Evolutionary conservation across 1,140 invertebrate genomes (phyloP).

Genomic region (Lepidurus arcticus): DNA sequence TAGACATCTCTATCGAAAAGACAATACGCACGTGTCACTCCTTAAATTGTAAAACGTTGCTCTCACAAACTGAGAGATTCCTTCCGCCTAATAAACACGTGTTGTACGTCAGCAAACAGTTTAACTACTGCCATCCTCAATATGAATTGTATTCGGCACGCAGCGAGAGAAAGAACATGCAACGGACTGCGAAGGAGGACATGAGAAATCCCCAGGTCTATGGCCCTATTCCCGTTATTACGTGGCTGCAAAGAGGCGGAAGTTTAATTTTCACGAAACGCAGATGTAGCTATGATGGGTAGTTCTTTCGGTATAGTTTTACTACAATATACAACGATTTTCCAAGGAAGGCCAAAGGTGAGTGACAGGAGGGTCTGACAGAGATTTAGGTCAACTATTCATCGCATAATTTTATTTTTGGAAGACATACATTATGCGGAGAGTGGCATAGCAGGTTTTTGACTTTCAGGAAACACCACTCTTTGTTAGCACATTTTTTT

Average conservation of each 20-base stretch:
- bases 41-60: background rate
- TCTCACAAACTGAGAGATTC: background rate
- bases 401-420: background rate
- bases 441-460: background rate
- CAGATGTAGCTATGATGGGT: background rate
- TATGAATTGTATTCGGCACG: background rate
- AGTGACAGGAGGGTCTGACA: background rate
- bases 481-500: too few relatives aligned
- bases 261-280: background rate
- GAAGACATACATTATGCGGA: background rate
- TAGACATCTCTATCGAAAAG: background rate
- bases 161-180: background rate
- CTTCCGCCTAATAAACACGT: background rate
- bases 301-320: background rate
- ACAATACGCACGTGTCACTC: background rate
- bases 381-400: background rate
- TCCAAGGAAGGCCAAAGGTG: background rate
- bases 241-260: background rate
- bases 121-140: background rate
- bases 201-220: background rate
- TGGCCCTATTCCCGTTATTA: conserved; percentile 5
- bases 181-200: background rate
- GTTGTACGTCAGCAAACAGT: background rate
- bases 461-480: background rate
- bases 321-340: background rate